Conservation (phyloP, 2,113 vertebrate genomes). For the Catharus fuscescens region DNA sequence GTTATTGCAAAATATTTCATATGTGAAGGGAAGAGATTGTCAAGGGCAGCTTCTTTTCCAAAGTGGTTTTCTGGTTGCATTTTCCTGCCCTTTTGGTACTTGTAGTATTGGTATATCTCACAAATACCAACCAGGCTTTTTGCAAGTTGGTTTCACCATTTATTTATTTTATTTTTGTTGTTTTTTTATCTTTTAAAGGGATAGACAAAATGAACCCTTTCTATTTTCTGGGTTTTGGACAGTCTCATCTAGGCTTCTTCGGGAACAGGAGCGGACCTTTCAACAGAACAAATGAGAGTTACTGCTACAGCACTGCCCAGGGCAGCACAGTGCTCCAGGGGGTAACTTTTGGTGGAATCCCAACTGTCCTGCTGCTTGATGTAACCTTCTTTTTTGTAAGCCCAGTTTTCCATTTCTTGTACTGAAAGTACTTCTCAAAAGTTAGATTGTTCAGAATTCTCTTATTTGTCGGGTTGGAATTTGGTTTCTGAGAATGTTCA, state of each 20-base stretch:
- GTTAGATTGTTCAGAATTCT: neutral
- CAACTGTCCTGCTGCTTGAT: constrained; percentile 87
- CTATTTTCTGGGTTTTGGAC: constrained; percentile 60
- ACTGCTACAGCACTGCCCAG: constrained; percentile 82
- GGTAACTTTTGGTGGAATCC: constrained; percentile 89
- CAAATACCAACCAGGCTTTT: neutral
- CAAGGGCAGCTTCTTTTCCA: neutral
- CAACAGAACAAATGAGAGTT: constrained; percentile 61
- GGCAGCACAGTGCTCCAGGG: constrained; percentile 86
- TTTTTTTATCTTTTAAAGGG: neutral
- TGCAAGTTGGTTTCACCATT: neutral
- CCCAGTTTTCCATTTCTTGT: neutral
- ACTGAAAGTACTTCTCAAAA: neutral
- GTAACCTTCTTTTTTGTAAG: constrained; percentile 88
- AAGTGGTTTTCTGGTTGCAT: neutral
- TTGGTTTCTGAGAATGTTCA: neutral
- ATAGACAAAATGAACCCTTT: constrained; percentile 53
- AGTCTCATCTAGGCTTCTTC: constrained; percentile 40
- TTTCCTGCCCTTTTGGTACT: neutral
- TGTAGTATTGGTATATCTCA: neutral
- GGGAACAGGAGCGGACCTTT: constrained; percentile 64
- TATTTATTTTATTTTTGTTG: neutral
- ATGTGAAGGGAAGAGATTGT: neutral
- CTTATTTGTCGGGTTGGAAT: neutral
- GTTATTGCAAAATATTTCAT: neutral